Evolutionary conservation across 2,113 vertebrate species (phyloP), one percentile per base, ranked within the genome.

Genomic region (Dipodomys stephensi): DNA sequence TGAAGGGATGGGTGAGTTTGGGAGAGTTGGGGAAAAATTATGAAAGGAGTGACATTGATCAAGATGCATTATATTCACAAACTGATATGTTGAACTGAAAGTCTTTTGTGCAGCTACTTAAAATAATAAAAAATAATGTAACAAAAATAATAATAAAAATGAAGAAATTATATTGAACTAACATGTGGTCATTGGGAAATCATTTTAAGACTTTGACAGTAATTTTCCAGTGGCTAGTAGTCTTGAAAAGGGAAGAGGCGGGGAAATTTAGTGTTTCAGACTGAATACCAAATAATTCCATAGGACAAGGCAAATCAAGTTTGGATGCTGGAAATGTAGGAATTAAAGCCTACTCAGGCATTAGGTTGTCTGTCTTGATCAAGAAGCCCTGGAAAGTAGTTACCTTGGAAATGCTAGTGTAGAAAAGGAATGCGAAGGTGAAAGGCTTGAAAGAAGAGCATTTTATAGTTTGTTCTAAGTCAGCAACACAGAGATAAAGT

Each of bases 171-270:
- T 73, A 67, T 94, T 97, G 96, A 89, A 82, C 87, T 96, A 96
- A 96, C 74, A 94, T 97, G 64, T 7, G 88, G 80, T 95, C 39
- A 76, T 79, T 95, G 94, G 88, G 74, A 96, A 97, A 96, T 97
- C 0, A 6, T 96, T 87, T 96, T 96, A 95, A 97, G 94, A 91
- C 44, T 92, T 82, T 86, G 88, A 96, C 25, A 88, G 92, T 95
- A 95, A 97, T 97, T 97, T 97, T 82, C 83, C 89, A 86, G 83
- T 2, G 53, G 46, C 67, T 97, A 78, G 76, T 90, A 97, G 72
- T 88, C 46, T 82, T 35, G 27, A 65, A 72, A 95, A 87, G 49
- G 35, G 62, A 82, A 27, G 20, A 20, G 4, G 35, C 0, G 7
- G 20, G 39, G 32, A 80, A 28, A 9, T 11, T 80, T 65, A 3